Evolutionary conservation across 2,797 vertebrate species (phyloP).

Genomic region (Fundulus diaphanus): DNA sequence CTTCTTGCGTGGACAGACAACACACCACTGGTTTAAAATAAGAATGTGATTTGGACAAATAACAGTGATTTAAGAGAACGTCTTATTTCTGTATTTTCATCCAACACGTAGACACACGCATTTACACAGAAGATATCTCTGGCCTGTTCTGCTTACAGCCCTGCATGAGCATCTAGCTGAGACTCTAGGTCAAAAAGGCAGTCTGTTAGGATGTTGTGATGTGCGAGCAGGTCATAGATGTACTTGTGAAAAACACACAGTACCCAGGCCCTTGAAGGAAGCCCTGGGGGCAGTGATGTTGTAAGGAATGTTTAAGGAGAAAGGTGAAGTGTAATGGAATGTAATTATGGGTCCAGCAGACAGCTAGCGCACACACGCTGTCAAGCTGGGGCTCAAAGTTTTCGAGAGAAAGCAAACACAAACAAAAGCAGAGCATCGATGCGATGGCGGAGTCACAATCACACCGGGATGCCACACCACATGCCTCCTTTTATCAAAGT

Average conservation of each 20-base stretch:
- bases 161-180: slow-evolving; percentile 10
- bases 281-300: slow-evolving; percentile 55
- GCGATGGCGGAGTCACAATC: slow-evolving; percentile 39
- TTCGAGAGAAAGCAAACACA: slow-evolving; percentile 23
- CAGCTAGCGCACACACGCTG: slow-evolving; percentile 37
- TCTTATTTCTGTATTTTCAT: slow-evolving; percentile 15
- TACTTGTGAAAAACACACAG: slow-evolving; percentile 24
- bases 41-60: slow-evolving; percentile 32
- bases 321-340: slow-evolving; percentile 77
- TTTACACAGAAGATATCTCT: slow-evolving; percentile 6
- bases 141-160: background rate
- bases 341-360: slow-evolving; percentile 73
- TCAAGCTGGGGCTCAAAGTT: slow-evolving; percentile 8
- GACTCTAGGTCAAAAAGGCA: background rate
- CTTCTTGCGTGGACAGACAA: slow-evolving; percentile 30
- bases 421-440: slow-evolving; percentile 25
- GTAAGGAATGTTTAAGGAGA: slow-evolving; percentile 73
- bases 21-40: slow-evolving; percentile 26
- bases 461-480: slow-evolving; percentile 38
- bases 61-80: slow-evolving; percentile 40
- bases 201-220: slow-evolving; percentile 30
- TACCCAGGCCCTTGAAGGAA: slow-evolving; percentile 40
- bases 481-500: slow-evolving; percentile 40
- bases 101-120: slow-evolving; percentile 2
- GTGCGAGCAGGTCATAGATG: slow-evolving; percentile 31